Evolutionary conservation across 2,888 invertebrate genomes (phyloP), one percentile per base, ranked within the genome.

Genomic region (Xanthia icteritia): DNA sequence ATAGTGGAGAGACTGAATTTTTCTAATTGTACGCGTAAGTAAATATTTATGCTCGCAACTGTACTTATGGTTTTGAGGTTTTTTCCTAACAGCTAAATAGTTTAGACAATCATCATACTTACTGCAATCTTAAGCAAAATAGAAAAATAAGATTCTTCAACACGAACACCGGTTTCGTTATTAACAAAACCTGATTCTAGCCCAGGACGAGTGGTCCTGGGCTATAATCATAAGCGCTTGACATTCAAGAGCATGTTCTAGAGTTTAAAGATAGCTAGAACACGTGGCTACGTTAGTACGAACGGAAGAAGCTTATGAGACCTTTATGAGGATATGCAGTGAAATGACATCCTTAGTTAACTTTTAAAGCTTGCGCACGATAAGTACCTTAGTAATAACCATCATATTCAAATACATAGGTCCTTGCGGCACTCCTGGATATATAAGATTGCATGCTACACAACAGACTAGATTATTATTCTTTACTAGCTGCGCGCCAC

Each of bases 291-390:
- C 23, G 36, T 69, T 20, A 45, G 20, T 64, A 70, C 5, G 15
- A 51, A 64, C 56, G 71, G 48, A 71, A 71, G n/a, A 17, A 42
- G n/a, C 31, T 51, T 64, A 42, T 27, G 48, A 51, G 31, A 64
- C 31, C n/a, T 70, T 36, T 77, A 70, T 42, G 45, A 70, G 39
- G 20, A 64, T 42, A 56, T 58, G 31, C 48, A 71, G 39, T 64
- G 39, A 58, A 72, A 51, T 71, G 8, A 79, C 80, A 51, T 58
- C 77, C 80, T 51, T 64, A 63, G 39, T 71, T 64, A 23, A 71
- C 39, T 48, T 77, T 70, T 27, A 79, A 56, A 51, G 69, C 70
- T 56, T 68, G 61, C 36, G 48, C 39, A 56, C 45, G 63, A 76
- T 56, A 39, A 77, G 63, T n/a, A n/a, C 39, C 27, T 39, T 48